Evolutionary conservation across 2,113 vertebrate species (phyloP), one percentile per base, ranked within the genome.

Genomic region (Nothoprocta perdicaria): DNA sequence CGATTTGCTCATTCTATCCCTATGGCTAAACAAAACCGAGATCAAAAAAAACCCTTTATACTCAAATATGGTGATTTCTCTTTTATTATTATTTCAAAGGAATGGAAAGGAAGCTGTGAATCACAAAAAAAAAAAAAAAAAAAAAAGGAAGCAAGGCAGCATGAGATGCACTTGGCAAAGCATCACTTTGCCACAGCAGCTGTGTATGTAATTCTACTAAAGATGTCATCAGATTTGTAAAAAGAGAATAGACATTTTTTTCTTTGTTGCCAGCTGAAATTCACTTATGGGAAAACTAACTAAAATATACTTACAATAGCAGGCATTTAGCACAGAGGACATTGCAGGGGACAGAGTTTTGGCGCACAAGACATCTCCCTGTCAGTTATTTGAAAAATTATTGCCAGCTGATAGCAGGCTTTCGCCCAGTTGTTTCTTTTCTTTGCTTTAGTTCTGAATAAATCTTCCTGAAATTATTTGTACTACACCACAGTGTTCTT

Each of bases 211-310:
- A 93, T 96, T 94, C 60, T 35, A 48, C 68, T 87, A 78, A 93
- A 92, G 69, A 90, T 91, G 80, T 48, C 67, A 92, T 68, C 84
- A 74, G 72, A 43, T 77, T 63, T 41, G 67, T 67, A 69, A 80
- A 86, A 89, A 91, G 45, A 50, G 26, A 94, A 84, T 19, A 80
- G 7, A 14, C 46, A 27, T 24, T 82, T 92, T 38, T 87, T 93
- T 92, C 31, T 41, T 83, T 71, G 31, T 82, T 90, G 84, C 86
- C 86, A 92, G 75, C 46, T 93, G 84, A 94, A 95, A 93, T 89
- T 85, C 68, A 74, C n/a, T 93, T 94, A 74, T 15, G 17, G 17
- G 24, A 29, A 89, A 93, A 94, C 38, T n/a, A 90, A 14, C 46
- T 83, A 52, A 84, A 95, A 87, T 55, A 80, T 63, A 46, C 65